phyloP scores from a whole-genome alignment of 2,888 invertebrate genomes.

The Acrobasis consociella region DNA sequence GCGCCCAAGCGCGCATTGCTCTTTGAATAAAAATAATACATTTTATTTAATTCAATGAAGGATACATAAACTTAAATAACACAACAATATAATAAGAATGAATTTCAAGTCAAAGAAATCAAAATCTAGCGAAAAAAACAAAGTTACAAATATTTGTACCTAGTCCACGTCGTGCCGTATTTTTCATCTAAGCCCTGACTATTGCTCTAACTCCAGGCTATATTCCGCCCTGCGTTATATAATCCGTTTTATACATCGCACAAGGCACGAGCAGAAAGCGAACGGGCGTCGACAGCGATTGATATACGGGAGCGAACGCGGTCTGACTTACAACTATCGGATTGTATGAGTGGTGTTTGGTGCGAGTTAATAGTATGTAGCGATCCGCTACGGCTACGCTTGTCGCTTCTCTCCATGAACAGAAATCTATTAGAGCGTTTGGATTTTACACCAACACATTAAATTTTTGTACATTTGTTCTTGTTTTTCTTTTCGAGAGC shows the following conservation, averaged over 20 bases:
- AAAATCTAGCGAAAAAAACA: too few species aligned
- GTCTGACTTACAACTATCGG: constrained; percentile 73
- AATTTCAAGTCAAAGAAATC: too few species aligned
- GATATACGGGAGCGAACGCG: constrained; percentile 78
- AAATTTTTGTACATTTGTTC: too few species aligned
- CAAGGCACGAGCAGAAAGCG: constrained; percentile 56
- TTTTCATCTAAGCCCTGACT: constrained; percentile 12
- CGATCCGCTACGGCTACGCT: not conserved
- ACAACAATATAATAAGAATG: too few species aligned
- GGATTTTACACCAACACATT: too few species aligned
- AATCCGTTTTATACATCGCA: constrained; percentile 31
- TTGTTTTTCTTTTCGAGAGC: too few species aligned
- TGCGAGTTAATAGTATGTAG: constrained; percentile 35
- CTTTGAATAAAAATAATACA: too few species aligned
- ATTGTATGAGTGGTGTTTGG: constrained; percentile 47
- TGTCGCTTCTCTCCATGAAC: not conserved
- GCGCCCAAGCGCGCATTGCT: too few species aligned
- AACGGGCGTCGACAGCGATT: constrained; percentile 72
- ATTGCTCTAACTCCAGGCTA: constrained; percentile 10
- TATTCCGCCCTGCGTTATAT: constrained; percentile 20
- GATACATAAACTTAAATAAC: too few species aligned
- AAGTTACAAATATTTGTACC: not conserved
- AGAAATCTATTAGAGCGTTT: too few species aligned
- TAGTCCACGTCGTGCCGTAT: constrained; percentile 8
- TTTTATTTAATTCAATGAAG: too few species aligned